Conservation (phyloP, 2,888 invertebrate species). For the Philereme transversata region DNA sequence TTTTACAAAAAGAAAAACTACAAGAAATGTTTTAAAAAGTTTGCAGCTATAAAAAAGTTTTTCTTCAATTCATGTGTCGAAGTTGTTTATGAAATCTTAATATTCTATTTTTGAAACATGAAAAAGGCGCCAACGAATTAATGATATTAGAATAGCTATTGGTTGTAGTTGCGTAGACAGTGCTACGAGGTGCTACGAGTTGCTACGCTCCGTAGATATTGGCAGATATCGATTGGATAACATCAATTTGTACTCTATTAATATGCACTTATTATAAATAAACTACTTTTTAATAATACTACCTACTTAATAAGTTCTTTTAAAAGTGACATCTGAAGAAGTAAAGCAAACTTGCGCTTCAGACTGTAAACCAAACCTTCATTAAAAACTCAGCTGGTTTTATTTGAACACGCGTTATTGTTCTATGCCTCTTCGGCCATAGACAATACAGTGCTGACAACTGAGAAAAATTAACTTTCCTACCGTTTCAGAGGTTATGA, state of each 20-base stretch:
- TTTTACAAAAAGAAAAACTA: too few relatives aligned
- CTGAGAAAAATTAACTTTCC: slow-evolving; percentile 42
- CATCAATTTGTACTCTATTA: not conserved
- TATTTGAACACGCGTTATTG: slow-evolving; percentile 42
- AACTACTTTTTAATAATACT: too few relatives aligned
- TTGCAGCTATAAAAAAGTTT: too few relatives aligned
- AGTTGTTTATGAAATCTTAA: too few relatives aligned
- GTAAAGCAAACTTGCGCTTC: too few relatives aligned
- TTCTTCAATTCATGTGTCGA: too few relatives aligned
- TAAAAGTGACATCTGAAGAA: too few relatives aligned
- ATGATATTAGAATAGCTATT: not conserved
- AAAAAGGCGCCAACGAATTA: too few relatives aligned
- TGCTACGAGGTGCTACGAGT: slow-evolving; percentile 31
- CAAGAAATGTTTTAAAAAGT: too few relatives aligned
- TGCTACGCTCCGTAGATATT: slow-evolving; percentile 26
- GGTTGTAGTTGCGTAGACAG: slow-evolving; percentile 8
- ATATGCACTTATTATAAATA: too few relatives aligned
- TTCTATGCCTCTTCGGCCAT: slow-evolving; percentile 36
- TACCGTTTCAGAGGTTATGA: slow-evolving; percentile 39
- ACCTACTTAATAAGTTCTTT: too few relatives aligned
- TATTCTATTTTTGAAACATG: too few relatives aligned
- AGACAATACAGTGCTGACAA: slow-evolving; percentile 45
- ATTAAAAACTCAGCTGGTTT: slow-evolving; percentile 48
- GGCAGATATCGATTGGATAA: not conserved
- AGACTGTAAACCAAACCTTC: slow-evolving; percentile 33